Conservation (phyloP, 2,888 invertebrate species). For the Drosophila putrida region DNA sequence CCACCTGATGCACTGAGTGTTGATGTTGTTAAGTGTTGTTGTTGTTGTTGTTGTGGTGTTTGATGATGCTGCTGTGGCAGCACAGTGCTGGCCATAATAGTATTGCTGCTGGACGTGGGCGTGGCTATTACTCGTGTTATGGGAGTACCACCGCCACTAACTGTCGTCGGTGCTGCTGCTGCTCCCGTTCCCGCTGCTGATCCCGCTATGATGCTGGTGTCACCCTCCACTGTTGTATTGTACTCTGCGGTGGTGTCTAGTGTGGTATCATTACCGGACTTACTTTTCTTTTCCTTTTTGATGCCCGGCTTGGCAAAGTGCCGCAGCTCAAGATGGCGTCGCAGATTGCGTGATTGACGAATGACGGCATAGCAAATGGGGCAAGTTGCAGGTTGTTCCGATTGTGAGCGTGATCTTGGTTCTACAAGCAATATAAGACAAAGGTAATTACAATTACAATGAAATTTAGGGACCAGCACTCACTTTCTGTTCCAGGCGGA, state of each 20-base stretch:
- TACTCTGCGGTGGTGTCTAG: slow-evolving; percentile 64
- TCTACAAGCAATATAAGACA: slow-evolving; percentile 67
- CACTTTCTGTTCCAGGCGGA: slow-evolving; percentile 74
- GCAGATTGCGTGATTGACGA: slow-evolving; percentile 87
- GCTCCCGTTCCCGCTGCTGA: slow-evolving; percentile 41
- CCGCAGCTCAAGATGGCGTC: slow-evolving; percentile 87
- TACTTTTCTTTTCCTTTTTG: slow-evolving; percentile 85
- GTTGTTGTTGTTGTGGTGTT: slow-evolving; percentile 50
- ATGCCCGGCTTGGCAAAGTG: slow-evolving; percentile 85
- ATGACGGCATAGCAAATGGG: slow-evolving; percentile 88
- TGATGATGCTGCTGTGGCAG: slow-evolving; percentile 64
- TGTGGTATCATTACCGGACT: slow-evolving; percentile 76
- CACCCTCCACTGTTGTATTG: slow-evolving; percentile 61
- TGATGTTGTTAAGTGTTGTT: slow-evolving; percentile 67
- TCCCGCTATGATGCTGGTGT: slow-evolving; percentile 51
- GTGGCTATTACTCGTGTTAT: slow-evolving; percentile 57
- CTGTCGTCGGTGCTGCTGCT: slow-evolving; percentile 39
- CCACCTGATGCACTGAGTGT: slow-evolving; percentile 60
- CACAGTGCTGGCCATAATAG: slow-evolving; percentile 64
- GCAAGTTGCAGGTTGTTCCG: slow-evolving; percentile 88
- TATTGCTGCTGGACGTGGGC: slow-evolving; percentile 48
- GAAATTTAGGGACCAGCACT: slow-evolving; percentile 21
- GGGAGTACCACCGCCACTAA: slow-evolving; percentile 43
- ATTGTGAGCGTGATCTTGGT: slow-evolving; percentile 87
- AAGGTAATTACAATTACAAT: background rate